These are phyloP conservation scores for Euura lappo DNA, from an alignment of 1,140 invertebrate genomes.

Conservation along the genomic window DNA sequence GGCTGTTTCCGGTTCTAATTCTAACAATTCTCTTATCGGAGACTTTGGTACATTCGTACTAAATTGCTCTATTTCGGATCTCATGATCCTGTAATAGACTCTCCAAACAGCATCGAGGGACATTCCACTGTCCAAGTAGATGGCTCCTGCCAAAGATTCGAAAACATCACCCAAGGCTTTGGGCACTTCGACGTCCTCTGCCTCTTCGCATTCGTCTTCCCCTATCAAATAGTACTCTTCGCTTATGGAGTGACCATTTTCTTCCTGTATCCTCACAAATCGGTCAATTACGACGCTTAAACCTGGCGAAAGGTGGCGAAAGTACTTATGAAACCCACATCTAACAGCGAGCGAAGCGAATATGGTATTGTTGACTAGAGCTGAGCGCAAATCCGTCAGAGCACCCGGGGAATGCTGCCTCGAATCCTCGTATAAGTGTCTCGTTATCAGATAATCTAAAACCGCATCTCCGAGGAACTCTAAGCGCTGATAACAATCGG, in stretches of 20 bases:
- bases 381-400: conserved; percentile 95
- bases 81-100: conserved; percentile 96
- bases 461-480: conserved; percentile 99
- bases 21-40: conserved; percentile 94
- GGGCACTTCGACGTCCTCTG: conserved; percentile 98
- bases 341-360: conserved; percentile 97
- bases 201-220: conserved; percentile 87
- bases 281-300: conserved; percentile 91
- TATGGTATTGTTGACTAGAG: conserved; percentile 98
- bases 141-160: conserved; percentile 97
- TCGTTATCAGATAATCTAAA: conserved; percentile 94
- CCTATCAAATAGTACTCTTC: conserved; percentile 90
- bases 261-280: conserved; percentile 94
- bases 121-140: conserved; percentile 94
- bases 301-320: conserved; percentile 90
- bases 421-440: conserved; percentile 95
- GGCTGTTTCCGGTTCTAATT: conserved; percentile 97
- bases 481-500: conserved; percentile 95
- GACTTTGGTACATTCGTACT: conserved; percentile 97
- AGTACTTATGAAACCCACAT: conserved; percentile 96
- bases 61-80: conserved; percentile 95
- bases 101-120: conserved; percentile 96
- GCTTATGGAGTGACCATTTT: conserved; percentile 89
- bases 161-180: conserved; percentile 99
- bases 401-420: conserved; percentile 93